These are phyloP conservation scores for Carcharodon carcharias DNA, from an alignment of 2,797 vertebrate genomes.

Conservation along the genomic window DNA sequence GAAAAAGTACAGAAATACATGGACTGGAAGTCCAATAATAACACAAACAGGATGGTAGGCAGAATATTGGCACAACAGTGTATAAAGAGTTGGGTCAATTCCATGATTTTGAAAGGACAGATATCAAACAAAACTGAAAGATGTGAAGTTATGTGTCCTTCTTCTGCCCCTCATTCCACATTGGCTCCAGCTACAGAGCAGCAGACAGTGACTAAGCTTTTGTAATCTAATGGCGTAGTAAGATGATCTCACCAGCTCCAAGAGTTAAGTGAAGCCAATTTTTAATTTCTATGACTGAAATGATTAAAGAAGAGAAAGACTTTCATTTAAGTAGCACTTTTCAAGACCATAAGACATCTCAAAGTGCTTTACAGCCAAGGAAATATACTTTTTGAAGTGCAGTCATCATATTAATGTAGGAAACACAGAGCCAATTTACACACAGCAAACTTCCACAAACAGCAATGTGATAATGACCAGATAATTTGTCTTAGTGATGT, in stretches of 20 bases:
- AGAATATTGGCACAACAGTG: not conserved
- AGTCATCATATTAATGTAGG: not conserved
- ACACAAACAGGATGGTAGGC: too few species aligned
- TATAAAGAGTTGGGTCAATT: too few species aligned
- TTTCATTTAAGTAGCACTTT: not conserved
- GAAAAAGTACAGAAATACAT: not conserved
- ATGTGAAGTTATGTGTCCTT: not conserved
- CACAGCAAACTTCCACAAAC: not conserved
- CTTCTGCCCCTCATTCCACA: too few species aligned
- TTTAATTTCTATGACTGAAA: not conserved
- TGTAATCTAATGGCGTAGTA: not conserved
- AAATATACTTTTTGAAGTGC: not conserved
- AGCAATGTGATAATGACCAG: not conserved
- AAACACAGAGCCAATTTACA: not conserved
- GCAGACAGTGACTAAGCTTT: not conserved
- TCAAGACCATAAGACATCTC: not conserved
- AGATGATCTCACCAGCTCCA: not conserved
- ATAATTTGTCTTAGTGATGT: not conserved
- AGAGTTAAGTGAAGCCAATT: not conserved
- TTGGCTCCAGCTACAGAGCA: not conserved
- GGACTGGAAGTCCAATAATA: not conserved
- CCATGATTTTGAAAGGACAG: not conserved
- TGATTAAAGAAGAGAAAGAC: not conserved
- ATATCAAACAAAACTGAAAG: not conserved
- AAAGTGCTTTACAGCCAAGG: not conserved